phyloP scores from a whole-genome alignment of 1,140 invertebrate genomes.

The Eriocheir sinensis region DNA sequence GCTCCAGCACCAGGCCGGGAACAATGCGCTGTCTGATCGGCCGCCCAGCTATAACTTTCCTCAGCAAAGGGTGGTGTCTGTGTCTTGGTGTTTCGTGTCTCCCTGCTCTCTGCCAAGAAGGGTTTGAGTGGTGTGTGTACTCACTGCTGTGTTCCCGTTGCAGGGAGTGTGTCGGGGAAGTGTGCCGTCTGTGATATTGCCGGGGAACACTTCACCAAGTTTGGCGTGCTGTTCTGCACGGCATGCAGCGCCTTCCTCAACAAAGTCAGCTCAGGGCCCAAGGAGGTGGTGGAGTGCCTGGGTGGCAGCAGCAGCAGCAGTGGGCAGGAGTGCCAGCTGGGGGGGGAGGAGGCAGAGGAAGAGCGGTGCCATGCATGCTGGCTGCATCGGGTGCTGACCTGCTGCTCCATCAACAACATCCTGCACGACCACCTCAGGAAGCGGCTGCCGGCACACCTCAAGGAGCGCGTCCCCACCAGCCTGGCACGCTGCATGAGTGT shows the following conservation, averaged over 20 bases:
- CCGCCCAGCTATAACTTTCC: too few species aligned
- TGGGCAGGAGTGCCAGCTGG: constrained; percentile 69
- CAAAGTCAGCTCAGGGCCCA: constrained; percentile 55
- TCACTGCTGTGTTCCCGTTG: not conserved
- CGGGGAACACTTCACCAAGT: constrained; percentile 62
- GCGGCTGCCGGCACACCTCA: constrained; percentile 67
- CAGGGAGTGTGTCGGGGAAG: constrained; percentile 69
- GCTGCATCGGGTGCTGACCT: constrained; percentile 69
- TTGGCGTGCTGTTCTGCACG: constrained; percentile 69
- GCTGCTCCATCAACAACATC: constrained; percentile 71
- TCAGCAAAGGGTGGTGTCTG: not conserved
- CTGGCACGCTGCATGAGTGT: constrained; percentile 74
- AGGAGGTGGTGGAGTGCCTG: constrained; percentile 63
- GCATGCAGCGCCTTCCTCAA: constrained; percentile 62
- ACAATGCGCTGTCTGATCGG: constrained; percentile 67
- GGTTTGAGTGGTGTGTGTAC: too few species aligned
- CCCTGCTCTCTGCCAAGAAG: too few species aligned
- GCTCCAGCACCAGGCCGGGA: constrained; percentile 39
- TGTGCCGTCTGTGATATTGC: constrained; percentile 70
- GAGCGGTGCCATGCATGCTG: constrained; percentile 77
- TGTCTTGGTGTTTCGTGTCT: not conserved
- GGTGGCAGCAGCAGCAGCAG: constrained; percentile 60
- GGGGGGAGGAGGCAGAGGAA: constrained; percentile 68
- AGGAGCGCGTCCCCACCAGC: constrained; percentile 75
- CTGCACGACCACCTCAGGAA: constrained; percentile 77